Evolutionary conservation across 2,888 invertebrate species (phyloP), one percentile per base, ranked within the genome.

Genomic region (Dicyrtoma fusca): DNA sequence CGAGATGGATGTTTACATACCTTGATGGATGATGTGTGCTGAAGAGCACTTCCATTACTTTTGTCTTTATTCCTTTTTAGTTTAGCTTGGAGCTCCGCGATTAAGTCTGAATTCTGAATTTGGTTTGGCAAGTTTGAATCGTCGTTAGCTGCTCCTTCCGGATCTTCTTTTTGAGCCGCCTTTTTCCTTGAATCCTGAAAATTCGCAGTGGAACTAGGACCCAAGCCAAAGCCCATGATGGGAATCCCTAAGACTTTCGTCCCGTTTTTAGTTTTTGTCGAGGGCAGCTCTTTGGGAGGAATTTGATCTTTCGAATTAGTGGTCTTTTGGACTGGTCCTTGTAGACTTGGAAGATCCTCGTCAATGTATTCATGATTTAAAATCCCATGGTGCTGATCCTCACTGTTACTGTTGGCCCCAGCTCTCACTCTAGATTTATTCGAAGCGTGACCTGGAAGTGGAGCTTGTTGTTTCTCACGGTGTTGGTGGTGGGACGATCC

Each of bases 81-180:
- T 59, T 80, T 80, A 1, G 78, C 78, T 55, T 80, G 80, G 13
- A 80, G 53, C 55, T 80, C 80, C 1, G 80, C 80, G 55, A 80
- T 80, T 26, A 80, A 72, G 53, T 80, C 78, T 3, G 61, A 75
- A 69, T 80, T 80, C 72, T 79, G 77, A 6, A 76, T 75, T 64
- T 80, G 80, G 19, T 79, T 74, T 10, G 80, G 80, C 53, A 79
- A 73, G 55, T 80, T 76, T 11, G 68, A 73, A 14, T 76, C 76
- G 21, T 61, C 55, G n/a, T 61, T 45, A 1, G 17, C 8, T 42
- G 51, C 3, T 23, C 23, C 45, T 8, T 75, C 75, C 14, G n/a
- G 51, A 13, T 66, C 57, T 51, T 45, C 57, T 19, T 61, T 47
- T 57, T 25, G 25, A 53, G 21, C 17, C 53, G 11, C 19, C 17